These are phyloP conservation scores for Protonemura montana DNA, from an alignment of 2,888 invertebrate species.

Conservation along the genomic window DNA sequence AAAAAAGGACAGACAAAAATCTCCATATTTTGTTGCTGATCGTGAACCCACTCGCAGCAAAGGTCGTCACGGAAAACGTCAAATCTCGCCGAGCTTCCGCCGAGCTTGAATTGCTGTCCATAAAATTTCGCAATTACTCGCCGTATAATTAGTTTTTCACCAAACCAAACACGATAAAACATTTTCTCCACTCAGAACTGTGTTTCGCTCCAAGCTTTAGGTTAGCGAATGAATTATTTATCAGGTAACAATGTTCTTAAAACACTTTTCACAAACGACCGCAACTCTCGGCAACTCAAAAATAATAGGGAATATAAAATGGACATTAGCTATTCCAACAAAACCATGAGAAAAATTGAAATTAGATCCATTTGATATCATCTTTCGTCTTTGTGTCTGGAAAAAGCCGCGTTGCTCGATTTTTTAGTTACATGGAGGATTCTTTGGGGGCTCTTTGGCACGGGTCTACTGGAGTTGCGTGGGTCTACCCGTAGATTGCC, in stretches of 20 bases:
- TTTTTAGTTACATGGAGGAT: no score
- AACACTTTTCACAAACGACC: not conserved
- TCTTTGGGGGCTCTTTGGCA: no score
- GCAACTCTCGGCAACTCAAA: no score
- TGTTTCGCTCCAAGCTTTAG: not conserved
- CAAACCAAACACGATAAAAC: slow-evolving; percentile 7
- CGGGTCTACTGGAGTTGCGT: no score
- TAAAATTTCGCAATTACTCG: slow-evolving; percentile 7
- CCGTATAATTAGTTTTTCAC: not conserved
- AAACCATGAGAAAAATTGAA: no score
- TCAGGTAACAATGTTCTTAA: not conserved
- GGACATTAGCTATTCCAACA: no score
- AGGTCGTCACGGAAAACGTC: not conserved
- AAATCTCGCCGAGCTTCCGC: not conserved
- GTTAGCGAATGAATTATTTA: not conserved
- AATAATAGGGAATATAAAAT: no score
- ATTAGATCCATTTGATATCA: no score
- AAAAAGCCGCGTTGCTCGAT: no score
- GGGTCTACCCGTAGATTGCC: no score
- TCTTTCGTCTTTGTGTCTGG: no score
- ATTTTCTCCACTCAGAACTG: not conserved
- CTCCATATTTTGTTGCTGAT: not conserved
- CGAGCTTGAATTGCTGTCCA: not conserved
- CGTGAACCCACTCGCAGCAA: not conserved
- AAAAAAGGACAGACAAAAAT: no score